Conservation (phyloP, 2,113 vertebrate genomes). For the Nibea coibor region DNA sequence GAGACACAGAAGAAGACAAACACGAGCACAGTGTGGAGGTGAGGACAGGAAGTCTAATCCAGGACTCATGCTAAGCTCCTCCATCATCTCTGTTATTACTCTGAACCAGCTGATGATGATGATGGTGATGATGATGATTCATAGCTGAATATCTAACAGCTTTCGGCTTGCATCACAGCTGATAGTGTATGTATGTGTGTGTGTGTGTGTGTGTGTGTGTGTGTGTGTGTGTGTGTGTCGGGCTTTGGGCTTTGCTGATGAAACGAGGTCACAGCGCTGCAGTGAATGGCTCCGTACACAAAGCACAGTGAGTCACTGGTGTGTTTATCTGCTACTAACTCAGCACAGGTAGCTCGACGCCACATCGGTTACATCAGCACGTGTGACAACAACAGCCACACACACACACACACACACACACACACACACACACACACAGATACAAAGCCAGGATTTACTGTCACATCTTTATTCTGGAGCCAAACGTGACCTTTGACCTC, state of each 20-base stretch:
- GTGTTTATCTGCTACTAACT: conserved; percentile 51
- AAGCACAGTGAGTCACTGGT: conserved; percentile 50
- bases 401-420: neutral
- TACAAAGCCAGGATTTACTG: neutral
- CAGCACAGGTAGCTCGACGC: conserved; percentile 54
- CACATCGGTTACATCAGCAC: conserved; percentile 44
- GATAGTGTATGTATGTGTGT: neutral
- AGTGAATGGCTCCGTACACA: conserved; percentile 45
- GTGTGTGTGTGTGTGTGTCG: conserved; percentile 3
- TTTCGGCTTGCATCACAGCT: conserved; percentile 59
- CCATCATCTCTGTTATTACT: conserved; percentile 59
- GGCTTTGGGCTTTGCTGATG: conserved; percentile 41
- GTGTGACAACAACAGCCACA: conserved; percentile 37
- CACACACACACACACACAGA: too few relatives aligned
- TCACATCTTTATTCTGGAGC: neutral
- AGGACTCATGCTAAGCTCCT: conserved; percentile 49
- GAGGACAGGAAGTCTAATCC: conserved; percentile 53
- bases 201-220: conserved; percentile 13
- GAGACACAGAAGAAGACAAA: conserved; percentile 8
- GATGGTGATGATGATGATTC: conserved; percentile 50
- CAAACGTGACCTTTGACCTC: conserved; percentile 23
- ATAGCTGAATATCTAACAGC: conserved; percentile 56
- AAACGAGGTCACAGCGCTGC: conserved; percentile 55
- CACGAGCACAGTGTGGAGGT: conserved; percentile 1
- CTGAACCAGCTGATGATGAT: conserved; percentile 53